Base-by-base conservation (phyloP, 2,888 invertebrate species). In the Dendrolimus houi region DNA sequence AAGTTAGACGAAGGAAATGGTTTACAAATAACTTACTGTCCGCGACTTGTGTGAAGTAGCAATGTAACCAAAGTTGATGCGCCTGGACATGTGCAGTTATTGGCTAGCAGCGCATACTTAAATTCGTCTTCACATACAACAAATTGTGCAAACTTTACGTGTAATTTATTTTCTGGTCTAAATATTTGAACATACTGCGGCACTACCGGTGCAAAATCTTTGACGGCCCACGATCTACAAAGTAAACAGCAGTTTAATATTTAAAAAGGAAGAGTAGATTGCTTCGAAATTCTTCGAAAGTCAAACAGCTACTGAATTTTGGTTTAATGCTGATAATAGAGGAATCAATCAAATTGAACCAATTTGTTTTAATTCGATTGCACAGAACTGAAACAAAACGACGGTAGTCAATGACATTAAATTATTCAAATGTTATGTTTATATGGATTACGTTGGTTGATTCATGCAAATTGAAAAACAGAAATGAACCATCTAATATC, bases 101-200 rank as follows among this genome's bases (percentile, higher is more conserved):
- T 99, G 62, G 99, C 99, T 67, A 99, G 91, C 60, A 99, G 92
- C 29, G 99, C 99, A 83, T 99, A 99, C 86, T 99, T 99, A 90
- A 99, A 98, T 87, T 99, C 99, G 81, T 99, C 99, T 85, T 99
- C 99, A 86, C 99, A 99, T 52, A 99, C 99, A 13, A 99, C 97
- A 83, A 97, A 98, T 81, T 99, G 99, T 53, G 99, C 99, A 87
- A 99, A 99, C 87, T 99, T 98, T 55, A 99, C 99, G 88, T 99
- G 99, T 69, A 99, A 93, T 81, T 99, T 99, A 85, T 99, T 99
- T 89, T 99, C 99, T 57, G 99, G 98, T 75, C 98, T 93, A 92
- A 99, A 99, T 74, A 99, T 98, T 91, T 99, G 99, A 65, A 99
- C 98, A 85, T 99, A 99, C 87, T 99, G 99, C 40, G 98, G 97